Conservation (phyloP, 2,888 invertebrate species). For the Drosophila antonietae region DNA sequence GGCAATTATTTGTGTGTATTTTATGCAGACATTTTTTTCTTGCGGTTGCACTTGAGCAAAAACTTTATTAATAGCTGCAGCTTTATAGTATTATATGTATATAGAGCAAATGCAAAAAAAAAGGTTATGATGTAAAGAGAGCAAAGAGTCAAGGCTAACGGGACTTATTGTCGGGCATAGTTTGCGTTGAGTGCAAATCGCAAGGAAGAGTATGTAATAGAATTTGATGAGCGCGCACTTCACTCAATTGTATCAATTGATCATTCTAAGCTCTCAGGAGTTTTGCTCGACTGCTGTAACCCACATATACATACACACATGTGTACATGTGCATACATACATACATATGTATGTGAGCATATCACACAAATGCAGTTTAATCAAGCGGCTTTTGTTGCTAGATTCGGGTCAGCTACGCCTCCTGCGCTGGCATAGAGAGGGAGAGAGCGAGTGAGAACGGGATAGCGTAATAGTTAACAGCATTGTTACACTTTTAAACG, state of each 20-base stretch:
- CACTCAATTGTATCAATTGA: constrained; percentile 7
- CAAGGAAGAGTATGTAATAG: not conserved
- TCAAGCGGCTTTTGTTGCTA: constrained; percentile 69
- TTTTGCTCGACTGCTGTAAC: not conserved
- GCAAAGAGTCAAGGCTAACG: constrained; percentile 1
- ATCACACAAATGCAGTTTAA: constrained; percentile 48
- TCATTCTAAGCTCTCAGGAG: constrained; percentile 1
- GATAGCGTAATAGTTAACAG: constrained; percentile 55
- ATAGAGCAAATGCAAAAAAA: constrained; percentile 8
- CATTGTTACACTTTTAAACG: constrained; percentile 77
- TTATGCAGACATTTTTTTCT: constrained; percentile 19
- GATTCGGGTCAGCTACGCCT: constrained; percentile 14
- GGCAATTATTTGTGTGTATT: constrained; percentile 48
- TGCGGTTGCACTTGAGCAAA: constrained; percentile 42
- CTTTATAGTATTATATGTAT: constrained; percentile 5
- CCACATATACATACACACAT: too few species aligned
- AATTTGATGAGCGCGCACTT: not conserved
- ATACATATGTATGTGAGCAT: not conserved
- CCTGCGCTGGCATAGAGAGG: not conserved
- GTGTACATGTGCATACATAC: not conserved
- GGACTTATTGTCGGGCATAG: not conserved
- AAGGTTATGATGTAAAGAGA: constrained; percentile 1
- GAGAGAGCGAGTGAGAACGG: not conserved
- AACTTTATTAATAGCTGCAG: constrained; percentile 38
- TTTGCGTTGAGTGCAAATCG: not conserved